Conservation (phyloP, 2,888 invertebrate genomes). For the Caenorhabditis virilis region DNA sequence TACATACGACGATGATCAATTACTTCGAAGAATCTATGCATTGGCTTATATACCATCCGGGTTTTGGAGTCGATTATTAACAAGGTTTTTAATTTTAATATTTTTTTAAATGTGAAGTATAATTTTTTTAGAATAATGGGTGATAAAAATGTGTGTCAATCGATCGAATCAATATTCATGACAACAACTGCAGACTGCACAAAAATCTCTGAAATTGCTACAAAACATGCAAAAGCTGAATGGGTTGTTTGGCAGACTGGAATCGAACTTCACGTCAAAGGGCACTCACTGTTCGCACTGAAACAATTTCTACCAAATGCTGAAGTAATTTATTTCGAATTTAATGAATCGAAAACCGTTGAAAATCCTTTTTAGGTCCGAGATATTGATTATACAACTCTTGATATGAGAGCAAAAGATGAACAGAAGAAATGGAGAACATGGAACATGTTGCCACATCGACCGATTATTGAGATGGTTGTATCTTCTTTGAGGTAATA, state of each 20-base stretch:
- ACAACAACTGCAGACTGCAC: constrained; percentile 33
- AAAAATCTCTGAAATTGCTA: constrained; percentile 19
- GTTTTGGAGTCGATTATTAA: constrained; percentile 93
- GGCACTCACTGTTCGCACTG: constrained; percentile 80
- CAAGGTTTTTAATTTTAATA: constrained; percentile 72
- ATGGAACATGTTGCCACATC: constrained; percentile 30
- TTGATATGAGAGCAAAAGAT: constrained; percentile 47
- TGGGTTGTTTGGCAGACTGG: constrained; percentile 95
- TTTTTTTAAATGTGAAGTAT: not conserved
- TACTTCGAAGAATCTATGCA: constrained; percentile 70
- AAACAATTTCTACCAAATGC: constrained; percentile 76
- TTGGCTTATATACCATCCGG: constrained; percentile 97
- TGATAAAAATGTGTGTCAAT: constrained; percentile 50
- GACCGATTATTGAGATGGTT: constrained; percentile 56
- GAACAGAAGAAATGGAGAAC: constrained; percentile 60
- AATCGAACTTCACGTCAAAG: constrained; percentile 78
- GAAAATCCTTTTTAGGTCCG: constrained; percentile 34
- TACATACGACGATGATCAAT: constrained; percentile 42
- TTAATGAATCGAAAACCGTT: not conserved
- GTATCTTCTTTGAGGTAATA: constrained; percentile 45
- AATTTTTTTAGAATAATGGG: constrained; percentile 48
- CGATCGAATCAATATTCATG: constrained; percentile 42
- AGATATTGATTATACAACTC: constrained; percentile 61
- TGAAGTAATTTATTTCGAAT: no score
- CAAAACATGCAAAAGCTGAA: constrained; percentile 71